A percentile compares a stretch with the other conserved stretches of the same genome.
Conservation (phyloP, 2,797 vertebrate genomes). For the Siniperca obscura region DNA sequence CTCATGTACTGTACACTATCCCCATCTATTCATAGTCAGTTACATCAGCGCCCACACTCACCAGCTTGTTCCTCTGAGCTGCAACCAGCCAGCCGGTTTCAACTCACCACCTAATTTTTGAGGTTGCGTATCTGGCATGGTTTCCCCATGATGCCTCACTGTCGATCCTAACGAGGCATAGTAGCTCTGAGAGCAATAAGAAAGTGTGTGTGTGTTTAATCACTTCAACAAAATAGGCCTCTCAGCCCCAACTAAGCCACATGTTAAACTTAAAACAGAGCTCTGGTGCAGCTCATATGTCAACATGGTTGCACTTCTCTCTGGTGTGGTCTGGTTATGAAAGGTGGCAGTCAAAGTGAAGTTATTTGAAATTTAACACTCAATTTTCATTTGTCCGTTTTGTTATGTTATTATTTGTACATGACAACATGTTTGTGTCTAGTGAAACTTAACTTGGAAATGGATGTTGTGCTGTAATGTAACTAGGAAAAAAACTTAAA, state of each 20-base stretch:
- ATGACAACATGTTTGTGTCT: neutral
- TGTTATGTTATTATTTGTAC: neutral
- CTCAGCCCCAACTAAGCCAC: constrained; percentile 26
- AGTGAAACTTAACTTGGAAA: constrained; percentile 16
- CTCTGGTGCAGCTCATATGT: constrained; percentile 38
- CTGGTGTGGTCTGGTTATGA: constrained; percentile 54
- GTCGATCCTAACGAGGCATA: constrained; percentile 50
- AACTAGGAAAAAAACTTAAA: neutral
- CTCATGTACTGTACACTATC: constrained; percentile 37
- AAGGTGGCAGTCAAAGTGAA: constrained; percentile 37
- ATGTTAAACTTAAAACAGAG: constrained; percentile 40
- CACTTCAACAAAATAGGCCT: constrained; percentile 42
- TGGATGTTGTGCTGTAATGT: neutral
- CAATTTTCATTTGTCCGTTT: neutral
- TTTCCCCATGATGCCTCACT: constrained; percentile 59
- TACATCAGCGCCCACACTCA: constrained; percentile 67
- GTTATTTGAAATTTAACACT: constrained; percentile 27
- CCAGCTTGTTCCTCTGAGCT: constrained; percentile 63
- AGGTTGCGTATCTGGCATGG: constrained; percentile 56
- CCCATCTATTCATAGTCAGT: constrained; percentile 68
- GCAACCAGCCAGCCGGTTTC: constrained; percentile 66
- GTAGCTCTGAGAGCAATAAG: constrained; percentile 42
- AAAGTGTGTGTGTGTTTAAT: constrained; percentile 47
- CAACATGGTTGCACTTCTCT: constrained; percentile 28
- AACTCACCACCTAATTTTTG: constrained; percentile 65